Evolutionary conservation across 1,140 invertebrate genomes (phyloP).

Genomic region (Drosophila equinoxialis): DNA sequence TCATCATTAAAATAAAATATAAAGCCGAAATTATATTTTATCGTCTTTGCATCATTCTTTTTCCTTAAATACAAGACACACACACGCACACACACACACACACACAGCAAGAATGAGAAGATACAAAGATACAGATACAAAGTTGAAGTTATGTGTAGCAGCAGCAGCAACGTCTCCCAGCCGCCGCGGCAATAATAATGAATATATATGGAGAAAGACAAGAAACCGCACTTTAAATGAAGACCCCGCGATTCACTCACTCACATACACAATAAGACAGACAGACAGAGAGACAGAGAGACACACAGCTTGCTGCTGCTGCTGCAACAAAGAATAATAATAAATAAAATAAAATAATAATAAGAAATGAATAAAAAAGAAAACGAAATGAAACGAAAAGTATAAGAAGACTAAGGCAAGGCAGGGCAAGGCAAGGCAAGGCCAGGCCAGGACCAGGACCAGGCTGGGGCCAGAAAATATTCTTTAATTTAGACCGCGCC

Average conservation of each 20-base stretch:
- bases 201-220: constrained; percentile 79
- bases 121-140: constrained; percentile 79
- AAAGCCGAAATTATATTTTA: constrained; percentile 83
- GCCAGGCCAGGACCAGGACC: constrained; percentile 12
- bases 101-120: constrained; percentile 22
- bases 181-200: constrained; percentile 76
- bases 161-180: constrained; percentile 43
- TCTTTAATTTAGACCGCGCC: constrained; percentile 79
- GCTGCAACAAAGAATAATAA: constrained; percentile 60
- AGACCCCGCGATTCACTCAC: constrained; percentile 52
- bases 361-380: constrained; percentile 65
- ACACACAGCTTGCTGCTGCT: constrained; percentile 12
- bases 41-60: constrained; percentile 82
- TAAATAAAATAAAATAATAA: constrained; percentile 79
- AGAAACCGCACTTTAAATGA: constrained; percentile 81
- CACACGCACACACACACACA: constrained; percentile 48
- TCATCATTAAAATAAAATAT: constrained; percentile 83
- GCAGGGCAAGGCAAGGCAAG: constrained; percentile 44
- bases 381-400: constrained; percentile 32
- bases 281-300: neutral
- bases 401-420: constrained; percentile 40
- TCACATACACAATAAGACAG: neutral
- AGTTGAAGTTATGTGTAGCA: constrained; percentile 80
- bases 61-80: constrained; percentile 72
- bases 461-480: constrained; percentile 58